A percentile compares a stretch with the other conserved stretches of the same genome.
Evolutionary conservation across 2,888 invertebrate species (phyloP).

Genomic region (Pseudococcus longispinus): DNA sequence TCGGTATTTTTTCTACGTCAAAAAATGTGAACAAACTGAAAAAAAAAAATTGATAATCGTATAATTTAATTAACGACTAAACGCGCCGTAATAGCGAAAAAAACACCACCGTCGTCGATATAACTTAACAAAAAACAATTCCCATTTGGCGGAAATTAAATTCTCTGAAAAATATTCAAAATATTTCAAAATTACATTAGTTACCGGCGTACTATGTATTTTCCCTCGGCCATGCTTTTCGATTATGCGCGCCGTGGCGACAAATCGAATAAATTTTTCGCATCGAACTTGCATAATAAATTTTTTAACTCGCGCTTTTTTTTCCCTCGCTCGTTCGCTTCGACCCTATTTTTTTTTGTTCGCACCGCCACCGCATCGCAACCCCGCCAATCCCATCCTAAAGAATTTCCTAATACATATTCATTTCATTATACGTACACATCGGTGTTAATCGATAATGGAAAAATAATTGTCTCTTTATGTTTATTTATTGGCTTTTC

Average conservation of each 20-base stretch:
- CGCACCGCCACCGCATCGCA: neutral
- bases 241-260: neutral
- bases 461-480: constrained; percentile 8
- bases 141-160: constrained; percentile 39
- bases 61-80: constrained; percentile 14
- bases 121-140: constrained; percentile 29
- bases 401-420: neutral
- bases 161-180: constrained; percentile 39
- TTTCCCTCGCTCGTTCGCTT: neutral
- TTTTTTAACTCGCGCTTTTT: constrained; percentile 21
- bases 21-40: neutral
- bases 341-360: neutral
- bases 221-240: neutral
- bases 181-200: constrained; percentile 27
- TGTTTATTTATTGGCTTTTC: constrained; percentile 21
- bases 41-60: neutral
- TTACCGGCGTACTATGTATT: neutral
- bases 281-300: constrained; percentile 30
- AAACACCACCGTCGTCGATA: neutral
- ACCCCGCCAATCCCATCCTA: too few relatives aligned
- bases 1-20: neutral
- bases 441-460: constrained; percentile 14
- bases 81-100: neutral
- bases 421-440: neutral
- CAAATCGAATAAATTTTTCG: constrained; percentile 41